phyloP scores from a whole-genome alignment of 2,113 vertebrate species.

The Camelus bactrianus region DNA sequence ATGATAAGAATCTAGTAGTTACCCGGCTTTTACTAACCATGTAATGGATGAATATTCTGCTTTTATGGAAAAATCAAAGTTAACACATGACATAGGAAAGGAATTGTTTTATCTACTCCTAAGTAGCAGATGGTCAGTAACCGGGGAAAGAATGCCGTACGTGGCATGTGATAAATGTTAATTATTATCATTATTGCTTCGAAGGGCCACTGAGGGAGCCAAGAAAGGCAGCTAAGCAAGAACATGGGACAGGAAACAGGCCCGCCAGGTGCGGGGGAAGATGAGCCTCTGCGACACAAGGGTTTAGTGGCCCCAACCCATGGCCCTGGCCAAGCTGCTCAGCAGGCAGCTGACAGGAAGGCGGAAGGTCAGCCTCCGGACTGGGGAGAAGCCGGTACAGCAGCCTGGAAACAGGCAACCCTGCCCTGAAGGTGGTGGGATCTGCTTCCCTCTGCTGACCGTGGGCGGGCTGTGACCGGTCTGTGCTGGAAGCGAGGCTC shows the following conservation, averaged over 20 bases:
- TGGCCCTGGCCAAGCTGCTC: background rate
- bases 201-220: background rate
- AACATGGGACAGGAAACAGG: background rate
- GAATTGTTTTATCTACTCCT: background rate
- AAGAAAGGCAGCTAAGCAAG: background rate
- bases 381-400: rapidly evolving
- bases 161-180: background rate
- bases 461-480: background rate
- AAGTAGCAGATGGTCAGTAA: background rate
- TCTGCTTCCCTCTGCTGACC: background rate
- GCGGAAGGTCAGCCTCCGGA: background rate
- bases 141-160: background rate
- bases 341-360: background rate
- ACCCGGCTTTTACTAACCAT: background rate
- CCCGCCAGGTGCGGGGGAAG: too few relatives aligned
- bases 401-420: background rate
- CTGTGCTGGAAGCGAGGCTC: background rate
- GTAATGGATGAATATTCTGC: background rate
- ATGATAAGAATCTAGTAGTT: background rate
- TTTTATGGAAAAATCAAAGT: background rate
- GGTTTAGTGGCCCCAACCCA: background rate
- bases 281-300: background rate
- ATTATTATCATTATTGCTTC: background rate
- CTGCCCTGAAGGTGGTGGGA: background rate
- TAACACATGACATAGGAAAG: background rate